Evolutionary conservation across 1,140 invertebrate genomes (phyloP).

Genomic region (Drosophila ambigua): DNA sequence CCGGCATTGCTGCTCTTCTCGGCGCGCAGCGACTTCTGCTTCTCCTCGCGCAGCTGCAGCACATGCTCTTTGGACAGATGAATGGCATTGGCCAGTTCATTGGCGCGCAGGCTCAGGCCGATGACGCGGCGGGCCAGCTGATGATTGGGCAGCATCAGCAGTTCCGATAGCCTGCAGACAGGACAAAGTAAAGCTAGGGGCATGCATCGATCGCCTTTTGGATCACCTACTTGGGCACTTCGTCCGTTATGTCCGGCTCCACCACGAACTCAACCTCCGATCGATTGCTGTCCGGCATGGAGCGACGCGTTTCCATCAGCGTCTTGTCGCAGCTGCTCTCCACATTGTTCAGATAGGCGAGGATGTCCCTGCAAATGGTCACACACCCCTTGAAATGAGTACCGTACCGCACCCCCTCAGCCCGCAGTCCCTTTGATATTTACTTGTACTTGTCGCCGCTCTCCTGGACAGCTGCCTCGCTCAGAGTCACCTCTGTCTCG

Average conservation of each 20-base stretch:
- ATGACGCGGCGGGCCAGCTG: slow-evolving; percentile 79
- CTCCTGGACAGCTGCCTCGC: slow-evolving; percentile 43
- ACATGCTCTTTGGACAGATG: slow-evolving; percentile 83
- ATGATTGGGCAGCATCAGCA: slow-evolving; percentile 82
- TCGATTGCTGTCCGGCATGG: slow-evolving; percentile 74
- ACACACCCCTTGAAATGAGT: too few relatives aligned
- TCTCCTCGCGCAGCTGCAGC: slow-evolving; percentile 69
- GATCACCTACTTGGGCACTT: slow-evolving; percentile 78
- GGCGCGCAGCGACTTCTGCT: slow-evolving; percentile 71
- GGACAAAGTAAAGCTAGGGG: background rate
- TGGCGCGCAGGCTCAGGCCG: slow-evolving; percentile 74
- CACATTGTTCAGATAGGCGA: slow-evolving; percentile 80
- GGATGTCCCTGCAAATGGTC: slow-evolving; percentile 62
- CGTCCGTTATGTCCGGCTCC: slow-evolving; percentile 79
- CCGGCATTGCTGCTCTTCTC: slow-evolving; percentile 72
- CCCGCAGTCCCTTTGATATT: background rate
- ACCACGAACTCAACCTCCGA: slow-evolving; percentile 81
- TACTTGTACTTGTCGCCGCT: slow-evolving; percentile 80
- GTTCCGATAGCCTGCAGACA: slow-evolving; percentile 61
- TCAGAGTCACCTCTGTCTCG: slow-evolving; percentile 48
- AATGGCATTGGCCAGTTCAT: slow-evolving; percentile 82
- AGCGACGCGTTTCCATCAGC: slow-evolving; percentile 74
- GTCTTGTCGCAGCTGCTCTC: slow-evolving; percentile 82
- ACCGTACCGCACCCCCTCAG: too few relatives aligned
- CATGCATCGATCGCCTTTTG: too few relatives aligned